Evolutionary conservation across 2,797 vertebrate species (phyloP), one percentile per base, ranked within the genome.

Genomic region (Thunnus albacares): DNA sequence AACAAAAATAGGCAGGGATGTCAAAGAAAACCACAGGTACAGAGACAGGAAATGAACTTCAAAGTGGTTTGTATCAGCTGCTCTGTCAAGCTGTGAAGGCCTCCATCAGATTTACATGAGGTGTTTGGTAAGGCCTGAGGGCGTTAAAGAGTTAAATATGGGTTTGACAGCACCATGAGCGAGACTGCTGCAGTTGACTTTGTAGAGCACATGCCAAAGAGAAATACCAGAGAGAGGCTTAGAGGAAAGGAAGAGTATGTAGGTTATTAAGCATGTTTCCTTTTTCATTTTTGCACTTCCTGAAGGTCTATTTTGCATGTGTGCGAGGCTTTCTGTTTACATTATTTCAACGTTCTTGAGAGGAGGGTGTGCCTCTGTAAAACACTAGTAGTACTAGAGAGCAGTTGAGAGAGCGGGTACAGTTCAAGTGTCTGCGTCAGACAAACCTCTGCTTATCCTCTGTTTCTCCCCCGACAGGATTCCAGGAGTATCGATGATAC

Each of bases 401-500:
- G 10, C 15, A 14, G n/a, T 22, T 20, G 49, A 72, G 71, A 18
- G 10, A 58, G 4, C 2, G 2, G 8, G 64, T 55, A 22, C 60
- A 74, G 62, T 55, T 61, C 58, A 22, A 0, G 52, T 62, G 77
- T 67, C 53, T 62, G 63, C 8, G 65, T 66, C 51, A 80, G 43
- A 38, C 93, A 73, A 60, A 96, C 96, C 96, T 96, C 96, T 94
- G 89, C 96, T 96, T 92, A 96, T 96, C 86, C 96, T 93, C 87
- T 96, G 96, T 73, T 96, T 96, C 89, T 96, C 96, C 38, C 96
- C 95, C 0, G 96, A 96, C 89, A 96, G 92, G 92, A 98, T 98
- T 61, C 97, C 97, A 0, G 97, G 97, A 5, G 97, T 98, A 92
- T 98, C 97, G 2, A 98, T 98, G 94, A 98, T 98, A 85, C 97